Conservation (phyloP, 2,888 invertebrate species). For the Liposcelis brunnea region DNA sequence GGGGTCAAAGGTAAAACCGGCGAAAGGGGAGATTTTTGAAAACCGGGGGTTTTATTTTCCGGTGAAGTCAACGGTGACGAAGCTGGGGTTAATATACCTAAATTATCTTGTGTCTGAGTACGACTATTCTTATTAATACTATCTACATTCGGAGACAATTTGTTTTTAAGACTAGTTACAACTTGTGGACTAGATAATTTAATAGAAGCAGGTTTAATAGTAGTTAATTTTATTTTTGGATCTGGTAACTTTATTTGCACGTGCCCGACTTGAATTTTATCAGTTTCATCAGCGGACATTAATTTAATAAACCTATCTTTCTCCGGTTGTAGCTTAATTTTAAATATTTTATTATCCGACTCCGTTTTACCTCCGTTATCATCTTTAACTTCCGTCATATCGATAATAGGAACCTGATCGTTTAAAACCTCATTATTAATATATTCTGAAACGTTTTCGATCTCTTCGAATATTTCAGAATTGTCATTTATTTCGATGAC, state of each 20-base stretch:
- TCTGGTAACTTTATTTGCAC: conserved; percentile 6
- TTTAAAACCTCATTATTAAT: no score
- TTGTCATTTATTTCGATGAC: no score
- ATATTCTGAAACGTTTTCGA: no score
- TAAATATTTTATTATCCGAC: conserved; percentile 4
- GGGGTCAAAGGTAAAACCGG: neutral
- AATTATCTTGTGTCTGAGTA: neutral
- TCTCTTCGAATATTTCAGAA: no score
- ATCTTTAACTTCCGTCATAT: no score
- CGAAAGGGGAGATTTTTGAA: neutral
- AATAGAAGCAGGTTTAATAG: conserved; percentile 4
- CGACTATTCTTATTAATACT: neutral
- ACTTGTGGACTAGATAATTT: conserved; percentile 8
- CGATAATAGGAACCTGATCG: no score
- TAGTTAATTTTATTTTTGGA: neutral
- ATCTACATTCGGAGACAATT: neutral
- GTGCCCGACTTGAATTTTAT: neutral
- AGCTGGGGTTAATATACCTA: conserved; percentile 3
- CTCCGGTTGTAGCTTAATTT: conserved; percentile 7
- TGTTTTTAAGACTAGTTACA: conserved; percentile 5
- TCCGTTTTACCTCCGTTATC: no score
- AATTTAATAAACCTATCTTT: conserved; percentile 6
- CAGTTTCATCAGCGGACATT: conserved; percentile 4
- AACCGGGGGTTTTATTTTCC: neutral
- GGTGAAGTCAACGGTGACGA: conserved; percentile 3